These are phyloP conservation scores for Anadara kagoshimensis DNA, from an alignment of 1,140 invertebrate species.

Conservation along the genomic window DNA sequence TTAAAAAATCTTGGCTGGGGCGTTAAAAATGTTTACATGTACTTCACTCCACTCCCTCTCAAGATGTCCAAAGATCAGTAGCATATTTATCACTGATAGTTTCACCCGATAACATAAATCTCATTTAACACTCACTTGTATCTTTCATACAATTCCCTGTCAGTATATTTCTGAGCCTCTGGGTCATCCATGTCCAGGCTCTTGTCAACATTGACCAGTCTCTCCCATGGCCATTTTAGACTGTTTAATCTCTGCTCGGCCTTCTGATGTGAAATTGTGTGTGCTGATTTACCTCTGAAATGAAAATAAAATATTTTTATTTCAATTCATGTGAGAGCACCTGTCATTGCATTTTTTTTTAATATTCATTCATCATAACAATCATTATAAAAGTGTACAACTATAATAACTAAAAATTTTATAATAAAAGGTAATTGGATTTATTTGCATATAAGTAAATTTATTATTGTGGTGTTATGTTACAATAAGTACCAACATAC, in stretches of 20 bases:
- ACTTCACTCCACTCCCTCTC: too few relatives aligned
- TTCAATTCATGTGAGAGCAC: background rate
- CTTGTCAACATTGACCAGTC: slow-evolving; percentile 62
- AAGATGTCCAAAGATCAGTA: too few relatives aligned
- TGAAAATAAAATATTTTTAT: background rate
- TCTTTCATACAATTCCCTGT: slow-evolving; percentile 68
- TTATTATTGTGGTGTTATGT: too few relatives aligned
- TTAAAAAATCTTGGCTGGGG: too few relatives aligned
- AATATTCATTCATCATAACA: background rate
- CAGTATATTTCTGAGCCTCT: slow-evolving; percentile 64
- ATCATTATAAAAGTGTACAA: background rate
- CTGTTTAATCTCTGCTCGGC: slow-evolving; percentile 65
- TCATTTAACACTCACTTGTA: slow-evolving; percentile 59
- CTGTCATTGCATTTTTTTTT: background rate
- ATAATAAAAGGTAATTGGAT: too few relatives aligned
- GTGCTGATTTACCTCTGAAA: slow-evolving; percentile 34
- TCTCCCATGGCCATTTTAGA: slow-evolving; percentile 73
- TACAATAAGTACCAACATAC: too few relatives aligned
- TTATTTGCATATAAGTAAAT: too few relatives aligned
- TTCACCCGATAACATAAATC: background rate
- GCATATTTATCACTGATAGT: too few relatives aligned
- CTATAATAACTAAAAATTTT: too few relatives aligned
- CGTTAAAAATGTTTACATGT: too few relatives aligned
- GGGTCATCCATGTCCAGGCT: slow-evolving; percentile 59
- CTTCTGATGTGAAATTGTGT: slow-evolving; percentile 63